Conservation (phyloP, 2,888 invertebrate species). For the Octodonta nipae region DNA sequence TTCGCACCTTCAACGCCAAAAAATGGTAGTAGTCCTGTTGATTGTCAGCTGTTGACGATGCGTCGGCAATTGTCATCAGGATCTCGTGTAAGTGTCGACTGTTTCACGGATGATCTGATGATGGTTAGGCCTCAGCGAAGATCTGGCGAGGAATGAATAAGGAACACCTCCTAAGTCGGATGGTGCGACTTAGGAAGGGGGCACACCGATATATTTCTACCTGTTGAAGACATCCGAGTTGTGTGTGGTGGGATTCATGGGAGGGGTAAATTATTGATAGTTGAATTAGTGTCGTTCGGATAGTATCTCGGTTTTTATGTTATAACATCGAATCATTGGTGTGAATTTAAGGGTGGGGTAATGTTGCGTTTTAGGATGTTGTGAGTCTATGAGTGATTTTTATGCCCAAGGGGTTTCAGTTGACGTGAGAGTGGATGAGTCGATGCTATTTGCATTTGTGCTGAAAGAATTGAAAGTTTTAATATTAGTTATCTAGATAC, state of each 20-base stretch:
- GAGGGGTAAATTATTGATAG: slow-evolving; percentile 34
- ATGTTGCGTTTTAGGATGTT: neutral
- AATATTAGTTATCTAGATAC: no score
- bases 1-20: no score
- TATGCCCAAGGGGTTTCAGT: no score
- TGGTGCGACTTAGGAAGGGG: slow-evolving; percentile 26
- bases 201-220: slow-evolving; percentile 22
- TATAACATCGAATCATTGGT: slow-evolving; percentile 32
- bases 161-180: slow-evolving; percentile 30
- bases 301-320: slow-evolving; percentile 28
- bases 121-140: slow-evolving; percentile 12
- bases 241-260: slow-evolving; percentile 14
- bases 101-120: neutral
- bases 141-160: slow-evolving; percentile 31
- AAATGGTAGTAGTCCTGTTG: no score
- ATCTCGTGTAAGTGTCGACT: neutral
- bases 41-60: no score
- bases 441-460: neutral
- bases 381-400: no score
- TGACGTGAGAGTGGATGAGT: neutral
- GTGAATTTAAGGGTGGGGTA: slow-evolving; percentile 25
- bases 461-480: no score
- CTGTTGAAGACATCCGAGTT: slow-evolving; percentile 26
- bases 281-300: slow-evolving; percentile 33
- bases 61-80: no score